Base-by-base conservation (phyloP, 1,140 invertebrate genomes). In the Portunus trituberculatus region DNA sequence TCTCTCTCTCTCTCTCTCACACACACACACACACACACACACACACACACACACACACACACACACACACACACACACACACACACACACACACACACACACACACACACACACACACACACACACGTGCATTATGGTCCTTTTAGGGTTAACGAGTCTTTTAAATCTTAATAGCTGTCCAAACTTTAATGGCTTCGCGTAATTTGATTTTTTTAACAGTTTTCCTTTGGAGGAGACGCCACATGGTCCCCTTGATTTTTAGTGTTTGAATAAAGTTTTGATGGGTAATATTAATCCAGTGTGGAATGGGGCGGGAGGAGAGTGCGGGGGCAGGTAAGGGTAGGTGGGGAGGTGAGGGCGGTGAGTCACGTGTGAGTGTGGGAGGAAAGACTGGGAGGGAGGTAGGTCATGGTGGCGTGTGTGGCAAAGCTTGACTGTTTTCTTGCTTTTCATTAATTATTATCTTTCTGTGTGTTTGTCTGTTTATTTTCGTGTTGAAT, bases 141-240 rank as follows among this genome's bases (percentile, higher is more conserved):
- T 76, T 76, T 25, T 76, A 59, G 52, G 52, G 52, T 20, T 76
- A 76, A 76, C 67, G 67, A 76, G 67, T 76, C 67, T 76, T 25
- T 76, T n/a, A 76, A 76, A 76, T 76, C n/a, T 76, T 76, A 76
- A 76, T 76, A 76, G 67, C 67, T n/a, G 16, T 76, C 67, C 67
- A n/a, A 20, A 76, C 67, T 76, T 76, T 76, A n/a, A 76, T 76
- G 67, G 67, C 67, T 76, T 76, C 67, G n/a, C 1, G 67, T n/a
- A 76, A 76, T 76, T 20, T 59, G 52, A 59, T 76, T 76, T 76
- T 76, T n/a, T 76, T 76, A 1, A 76, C 67, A n/a, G 12, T 76
- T 76, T 76, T 76, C 67, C 20, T 76, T 76, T 76, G 20, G 67
- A 76, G 25, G n/a, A 76, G 20, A 76, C 67, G 67, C 67, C 67